Base-by-base conservation (phyloP, 1,140 invertebrate species). In the Dendroctonus ponderosae region DNA sequence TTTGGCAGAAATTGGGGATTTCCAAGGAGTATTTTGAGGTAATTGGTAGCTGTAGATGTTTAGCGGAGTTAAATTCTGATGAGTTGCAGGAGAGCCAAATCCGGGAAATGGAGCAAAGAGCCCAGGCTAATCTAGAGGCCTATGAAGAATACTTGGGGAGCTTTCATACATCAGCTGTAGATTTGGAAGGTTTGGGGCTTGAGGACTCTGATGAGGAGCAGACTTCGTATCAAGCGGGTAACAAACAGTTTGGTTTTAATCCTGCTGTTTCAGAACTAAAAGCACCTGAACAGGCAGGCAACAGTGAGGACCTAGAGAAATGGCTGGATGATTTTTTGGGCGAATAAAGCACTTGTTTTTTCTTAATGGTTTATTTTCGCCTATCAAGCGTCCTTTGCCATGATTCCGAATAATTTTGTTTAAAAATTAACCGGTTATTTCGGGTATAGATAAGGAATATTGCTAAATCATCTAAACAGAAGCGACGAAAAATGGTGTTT, bases 281-380 rank as follows among this genome's bases (percentile, higher is more conserved):
- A 7, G 12, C 42, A 59, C 43, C 9, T 15, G 12, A 44, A 3
- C 40, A 44, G 9, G 44, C 6, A 14, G 44, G 12, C 9, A 46
- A 12, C 42, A 9, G 12, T 44, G 39, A 62, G n/a, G 65, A 70
- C 9, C 67, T 75, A 39, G 71, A 74, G 41, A 37, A 74, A 15
- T 75, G 74, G 74, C 56, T 75, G 40, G 74, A 75, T 62, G 68
- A 74, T 62, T 68, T 75, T 67, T 69, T 75, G 53, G 71, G 70
- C 38, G 66, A 72, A 62, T 74, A 70, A 44, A 42, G 11, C 37
- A n/a, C 52, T 11, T 57, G 5, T 58, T 44, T 65, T 56, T 38
- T 11, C 6, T 8, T 6, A 61, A 46, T 3, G 15, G 2, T 12
- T 46, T 38, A n/a, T 14, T 62, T 62, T 40, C 9, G 12, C 44